These are phyloP conservation scores for Schizaphis graminum DNA, from an alignment of 2,888 invertebrate species.

Conservation along the genomic window DNA sequence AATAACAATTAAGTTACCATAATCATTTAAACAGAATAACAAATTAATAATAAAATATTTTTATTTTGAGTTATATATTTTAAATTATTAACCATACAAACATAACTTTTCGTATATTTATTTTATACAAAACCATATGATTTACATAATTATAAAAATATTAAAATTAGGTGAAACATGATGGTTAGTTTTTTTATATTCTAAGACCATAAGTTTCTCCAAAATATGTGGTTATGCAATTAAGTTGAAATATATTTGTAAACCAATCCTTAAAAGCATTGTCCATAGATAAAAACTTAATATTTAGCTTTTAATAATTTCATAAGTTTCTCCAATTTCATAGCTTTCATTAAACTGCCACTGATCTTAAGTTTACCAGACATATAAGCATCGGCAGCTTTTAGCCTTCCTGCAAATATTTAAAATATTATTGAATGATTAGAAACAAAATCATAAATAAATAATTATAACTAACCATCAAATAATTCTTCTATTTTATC, in stretches of 20 bases:
- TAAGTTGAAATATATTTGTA: not conserved
- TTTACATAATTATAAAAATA: not conserved
- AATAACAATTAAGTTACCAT: conserved; percentile 10
- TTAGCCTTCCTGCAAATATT: conserved; percentile 80
- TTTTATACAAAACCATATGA: not conserved
- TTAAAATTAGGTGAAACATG: not conserved
- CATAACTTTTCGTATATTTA: not conserved
- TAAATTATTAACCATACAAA: conserved; percentile 23
- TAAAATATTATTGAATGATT: not conserved
- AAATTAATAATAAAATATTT: conserved; percentile 8
- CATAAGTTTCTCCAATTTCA: conserved; percentile 95
- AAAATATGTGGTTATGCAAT: not conserved
- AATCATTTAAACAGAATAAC: conserved; percentile 15
- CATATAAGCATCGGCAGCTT: conserved; percentile 95
- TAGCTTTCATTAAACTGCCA: conserved; percentile 93
- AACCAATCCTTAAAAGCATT: not conserved
- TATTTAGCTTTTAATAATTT: conserved; percentile 80
- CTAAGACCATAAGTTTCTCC: not conserved
- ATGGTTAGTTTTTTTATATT: not conserved
- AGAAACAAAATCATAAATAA: not conserved
- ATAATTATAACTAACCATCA: conserved; percentile 36
- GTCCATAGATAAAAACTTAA: conserved; percentile 69
- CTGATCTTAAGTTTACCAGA: conserved; percentile 93
- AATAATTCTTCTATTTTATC: conserved; percentile 60
- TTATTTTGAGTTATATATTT: conserved; percentile 25